Evolutionary conservation across 2,888 invertebrate genomes (phyloP), one percentile per base, ranked within the genome.

Genomic region (Labia minor): DNA sequence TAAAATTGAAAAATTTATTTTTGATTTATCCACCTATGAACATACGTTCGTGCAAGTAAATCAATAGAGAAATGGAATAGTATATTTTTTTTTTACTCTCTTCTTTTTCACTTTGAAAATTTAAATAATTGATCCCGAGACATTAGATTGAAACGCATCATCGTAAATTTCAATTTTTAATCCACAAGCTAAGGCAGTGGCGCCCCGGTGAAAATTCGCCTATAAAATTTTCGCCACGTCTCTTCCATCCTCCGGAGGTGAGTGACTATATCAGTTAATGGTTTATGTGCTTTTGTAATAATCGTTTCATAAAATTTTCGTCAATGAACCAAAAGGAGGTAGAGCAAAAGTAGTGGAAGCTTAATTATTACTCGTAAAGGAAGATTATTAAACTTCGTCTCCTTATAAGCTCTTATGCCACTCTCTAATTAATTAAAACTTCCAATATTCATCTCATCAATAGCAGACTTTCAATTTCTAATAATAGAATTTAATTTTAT

Each of bases 151-250:
- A 49, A 49, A 16, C 49, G 26, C 49, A 49, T 49, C 49, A 49
- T 49, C 49, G 49, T 49, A 49, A 49, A 49, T 49, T 49, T 49
- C 49, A 49, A 49, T 49, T 49, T 49, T 49, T 49, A 49, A 49
- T 49, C 49, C 49, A 14, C 8, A n/a, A 8, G 49, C 49, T 49
- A 10, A 11, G 14, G 16, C 49, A 2, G 16, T 8, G 33, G 33
- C 33, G 33, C 33, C 11, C 11, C n/a, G n/a, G n/a, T 26, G n/a
- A 49, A 16, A 49, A 49, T 4, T 49, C 49, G 49, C 2, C 49
- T 49, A 49, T 49, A 49, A 49, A 49, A 49, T 49, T 49, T 49
- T 4, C 16, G 14, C 49, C 16, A 4, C 16, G 3, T 49, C 8
- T 33, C 33, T n/a, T n/a, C n/a, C n/a, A n/a, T 49, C 49, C 16